Evolutionary conservation across 2,888 invertebrate species (phyloP).

Genomic region (Bugula neritina): DNA sequence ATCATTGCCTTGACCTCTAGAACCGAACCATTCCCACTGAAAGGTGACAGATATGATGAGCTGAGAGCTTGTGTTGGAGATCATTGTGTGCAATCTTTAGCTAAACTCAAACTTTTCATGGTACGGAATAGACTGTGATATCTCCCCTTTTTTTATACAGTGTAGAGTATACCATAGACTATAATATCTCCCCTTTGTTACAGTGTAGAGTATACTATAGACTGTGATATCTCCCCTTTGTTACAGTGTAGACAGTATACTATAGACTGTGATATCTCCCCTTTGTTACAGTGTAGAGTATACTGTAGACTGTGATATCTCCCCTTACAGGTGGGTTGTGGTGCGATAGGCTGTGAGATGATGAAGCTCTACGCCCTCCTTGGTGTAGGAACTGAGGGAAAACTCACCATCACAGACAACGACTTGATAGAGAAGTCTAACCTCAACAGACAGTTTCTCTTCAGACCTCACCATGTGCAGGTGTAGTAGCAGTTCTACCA

Average conservation of each 20-base stretch:
- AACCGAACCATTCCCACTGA: constrained; percentile 31
- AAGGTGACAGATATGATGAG: constrained; percentile 49
- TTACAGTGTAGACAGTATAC: too few relatives aligned
- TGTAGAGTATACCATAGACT: too few relatives aligned
- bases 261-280: too few relatives aligned
- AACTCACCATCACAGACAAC: constrained; percentile 52
- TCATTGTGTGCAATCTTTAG: constrained; percentile 37
- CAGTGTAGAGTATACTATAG: too few relatives aligned
- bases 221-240: too few relatives aligned
- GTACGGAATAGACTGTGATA: too few relatives aligned
- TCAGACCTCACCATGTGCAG: constrained; percentile 50
- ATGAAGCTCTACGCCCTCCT: constrained; percentile 53
- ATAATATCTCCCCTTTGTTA: too few relatives aligned
- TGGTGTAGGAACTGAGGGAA: constrained; percentile 42
- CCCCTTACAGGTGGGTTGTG: constrained; percentile 54
- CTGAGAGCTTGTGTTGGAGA: constrained; percentile 46
- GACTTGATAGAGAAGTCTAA: constrained; percentile 55
- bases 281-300: too few relatives aligned
- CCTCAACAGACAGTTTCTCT: constrained; percentile 53
- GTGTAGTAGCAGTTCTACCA: constrained; percentile 32
- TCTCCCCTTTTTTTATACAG: too few relatives aligned
- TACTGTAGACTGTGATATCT: too few relatives aligned
- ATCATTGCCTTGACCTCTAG: constrained; percentile 23
- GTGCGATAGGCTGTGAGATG: constrained; percentile 55
- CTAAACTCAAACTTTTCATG: constrained; percentile 44